Percentiles rank a stretch among this genome's conserved stretches.
Evolutionary conservation across 2,797 vertebrate species (phyloP).

Genomic region (Crenuchus spilurus): DNA sequence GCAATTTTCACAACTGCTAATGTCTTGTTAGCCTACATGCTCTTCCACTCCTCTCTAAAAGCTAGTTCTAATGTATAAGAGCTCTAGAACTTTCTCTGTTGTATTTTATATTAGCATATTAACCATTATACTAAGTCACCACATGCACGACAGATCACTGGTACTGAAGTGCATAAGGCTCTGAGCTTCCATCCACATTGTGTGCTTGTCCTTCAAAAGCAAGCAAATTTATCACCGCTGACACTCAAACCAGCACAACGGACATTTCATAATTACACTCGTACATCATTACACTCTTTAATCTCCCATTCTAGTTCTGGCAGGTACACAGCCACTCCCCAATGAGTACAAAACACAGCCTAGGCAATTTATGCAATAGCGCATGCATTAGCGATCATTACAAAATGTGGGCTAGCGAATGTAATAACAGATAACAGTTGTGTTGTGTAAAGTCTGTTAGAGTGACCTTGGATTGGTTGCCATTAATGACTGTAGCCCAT

Average conservation of each 20-base stretch:
- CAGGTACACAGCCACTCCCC: slow-evolving; percentile 17
- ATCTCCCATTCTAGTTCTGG: slow-evolving; percentile 62
- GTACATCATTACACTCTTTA: slow-evolving; percentile 72
- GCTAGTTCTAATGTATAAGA: background rate
- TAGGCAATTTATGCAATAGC: slow-evolving; percentile 30
- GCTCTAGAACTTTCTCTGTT: background rate
- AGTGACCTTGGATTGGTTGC: slow-evolving; percentile 47
- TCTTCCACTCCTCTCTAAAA: background rate
- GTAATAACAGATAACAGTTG: slow-evolving; percentile 50
- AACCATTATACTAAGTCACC: background rate
- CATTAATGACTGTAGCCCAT: slow-evolving; percentile 22
- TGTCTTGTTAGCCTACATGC: background rate
- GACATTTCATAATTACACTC: slow-evolving; percentile 72
- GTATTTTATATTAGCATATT: background rate
- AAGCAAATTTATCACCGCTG: slow-evolving; percentile 69
- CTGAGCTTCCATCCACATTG: background rate
- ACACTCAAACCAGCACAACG: slow-evolving; percentile 54
- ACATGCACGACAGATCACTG: background rate
- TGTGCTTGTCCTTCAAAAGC: slow-evolving; percentile 65
- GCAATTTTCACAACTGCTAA: too few relatives aligned
- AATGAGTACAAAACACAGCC: slow-evolving; percentile 5
- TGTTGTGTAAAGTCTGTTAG: slow-evolving; percentile 46
- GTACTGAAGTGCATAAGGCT: background rate
- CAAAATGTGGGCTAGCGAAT: slow-evolving; percentile 44
- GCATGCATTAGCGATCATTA: slow-evolving; percentile 46